Base-by-base conservation (phyloP, 2,888 invertebrate species). In the Lottia scabra region DNA sequence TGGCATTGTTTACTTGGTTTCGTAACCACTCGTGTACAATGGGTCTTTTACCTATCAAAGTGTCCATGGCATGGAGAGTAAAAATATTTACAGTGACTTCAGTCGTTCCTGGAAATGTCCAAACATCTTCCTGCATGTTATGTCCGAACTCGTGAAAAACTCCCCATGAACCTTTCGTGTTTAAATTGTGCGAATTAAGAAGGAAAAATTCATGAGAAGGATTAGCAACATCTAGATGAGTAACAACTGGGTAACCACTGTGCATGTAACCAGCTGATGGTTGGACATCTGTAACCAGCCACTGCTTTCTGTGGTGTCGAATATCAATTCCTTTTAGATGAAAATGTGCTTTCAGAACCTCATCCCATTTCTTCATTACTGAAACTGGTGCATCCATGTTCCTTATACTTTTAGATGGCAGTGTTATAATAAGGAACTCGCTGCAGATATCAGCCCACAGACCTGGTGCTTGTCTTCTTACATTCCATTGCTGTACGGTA, bases 361-460 rank as follows among this genome's bases (percentile, higher is more conserved):
- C 23, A 56, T 56, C 56, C 56, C 56, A 56, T 12, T 19, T 56
- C 23, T 56, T 19, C 56, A 56, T 56, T 6, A 56, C 56, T 56
- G 19, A 19, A 56, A 56, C 56, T 12, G 56, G 56, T 19, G 1
- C 13, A 13, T 56, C 10, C 4, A 56, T 3, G 23, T 56, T 23
- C 23, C 56, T 56, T 12, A 56, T 56, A 16, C 56, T 56, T 19
- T 23, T 56, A 10, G 56, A 56, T 56, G 56, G 56, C 10, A 56
- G 56, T 56, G 56, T 56, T 19, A 56, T 56, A 12, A 56, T 56
- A 23, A 56, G 56, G 56, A 56, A 56, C 56, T 56, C 56, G 23
- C 56, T 23, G 5, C 56, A 56, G 23, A 56, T 19, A 23, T 56
- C 56, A 12, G 56, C 16, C 56, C 56, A 56, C 10, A 56, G 56